Evolutionary conservation across 2,113 vertebrate genomes (phyloP).

Genomic region (Mustela nigripes): DNA sequence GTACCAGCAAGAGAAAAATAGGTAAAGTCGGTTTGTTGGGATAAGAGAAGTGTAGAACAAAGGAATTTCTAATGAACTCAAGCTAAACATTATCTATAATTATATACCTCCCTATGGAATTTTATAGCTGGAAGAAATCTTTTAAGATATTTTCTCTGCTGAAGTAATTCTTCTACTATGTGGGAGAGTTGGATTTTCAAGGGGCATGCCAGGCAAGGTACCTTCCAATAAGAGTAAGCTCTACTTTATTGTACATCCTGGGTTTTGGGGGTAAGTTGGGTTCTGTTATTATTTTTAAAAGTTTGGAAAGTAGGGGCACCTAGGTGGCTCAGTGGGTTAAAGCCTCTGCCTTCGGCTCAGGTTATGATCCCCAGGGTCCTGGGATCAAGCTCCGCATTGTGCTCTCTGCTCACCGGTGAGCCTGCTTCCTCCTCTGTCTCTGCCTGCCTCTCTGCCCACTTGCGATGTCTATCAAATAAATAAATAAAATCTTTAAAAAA

Average conservation of each 20-base stretch:
- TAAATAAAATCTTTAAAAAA: too few species aligned
- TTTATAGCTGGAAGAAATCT: constrained; percentile 1
- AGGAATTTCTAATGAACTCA: constrained; percentile 13
- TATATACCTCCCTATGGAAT: background rate
- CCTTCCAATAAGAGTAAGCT: background rate
- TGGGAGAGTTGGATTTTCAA: background rate
- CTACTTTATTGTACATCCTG: background rate
- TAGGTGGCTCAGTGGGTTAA: too few species aligned
- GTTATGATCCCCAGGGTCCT: too few species aligned
- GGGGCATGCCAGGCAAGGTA: background rate
- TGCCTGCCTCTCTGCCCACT: too few species aligned
- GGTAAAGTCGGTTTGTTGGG: background rate
- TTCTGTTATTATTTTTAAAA: constrained; percentile 27
- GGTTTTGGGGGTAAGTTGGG: background rate
- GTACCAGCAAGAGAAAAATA: background rate
- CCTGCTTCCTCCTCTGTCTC: too few species aligned
- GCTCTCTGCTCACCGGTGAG: too few species aligned
- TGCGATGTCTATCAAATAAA: too few species aligned
- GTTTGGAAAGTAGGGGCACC: background rate
- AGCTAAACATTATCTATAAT: constrained; percentile 20
- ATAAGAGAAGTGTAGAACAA: constrained; percentile 23
- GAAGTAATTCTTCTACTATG: background rate
- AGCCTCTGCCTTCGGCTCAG: too few species aligned
- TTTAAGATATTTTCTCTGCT: constrained; percentile 24
- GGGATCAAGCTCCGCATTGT: too few species aligned